These are phyloP conservation scores for Yponomeuta evonymella DNA, from an alignment of 2,888 invertebrate species.

Conservation along the genomic window DNA sequence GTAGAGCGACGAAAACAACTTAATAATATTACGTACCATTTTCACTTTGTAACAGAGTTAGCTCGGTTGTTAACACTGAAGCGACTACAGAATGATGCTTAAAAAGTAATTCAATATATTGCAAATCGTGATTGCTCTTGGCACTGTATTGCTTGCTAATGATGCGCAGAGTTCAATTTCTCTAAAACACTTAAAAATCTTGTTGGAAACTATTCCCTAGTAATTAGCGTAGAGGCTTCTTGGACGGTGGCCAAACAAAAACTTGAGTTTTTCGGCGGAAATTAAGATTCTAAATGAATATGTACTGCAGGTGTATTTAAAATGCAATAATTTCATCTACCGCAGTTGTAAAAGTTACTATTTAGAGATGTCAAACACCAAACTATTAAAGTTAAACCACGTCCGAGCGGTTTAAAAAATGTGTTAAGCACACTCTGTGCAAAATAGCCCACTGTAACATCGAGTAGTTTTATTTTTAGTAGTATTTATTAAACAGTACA, in stretches of 20 bases:
- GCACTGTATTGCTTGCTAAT: background rate
- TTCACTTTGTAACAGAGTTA: too few relatives aligned
- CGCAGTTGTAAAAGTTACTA: background rate
- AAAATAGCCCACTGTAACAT: too few relatives aligned
- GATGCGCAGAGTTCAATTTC: background rate
- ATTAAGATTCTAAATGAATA: background rate
- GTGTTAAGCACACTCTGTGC: too few relatives aligned
- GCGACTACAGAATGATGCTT: too few relatives aligned
- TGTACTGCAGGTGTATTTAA: background rate
- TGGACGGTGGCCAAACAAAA: conserved; percentile 40
- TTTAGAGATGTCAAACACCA: background rate
- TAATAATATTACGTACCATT: too few relatives aligned
- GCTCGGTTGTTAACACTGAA: too few relatives aligned
- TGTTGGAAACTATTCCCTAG: conserved; percentile 12
- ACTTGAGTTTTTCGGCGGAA: background rate
- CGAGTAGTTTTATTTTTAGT: too few relatives aligned
- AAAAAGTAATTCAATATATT: background rate
- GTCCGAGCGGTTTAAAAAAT: too few relatives aligned
- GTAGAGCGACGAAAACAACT: too few relatives aligned
- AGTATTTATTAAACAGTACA: too few relatives aligned
- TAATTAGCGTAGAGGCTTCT: conserved; percentile 49
- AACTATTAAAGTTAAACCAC: background rate
- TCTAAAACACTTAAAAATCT: background rate
- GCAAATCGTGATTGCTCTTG: background rate
- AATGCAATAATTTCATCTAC: background rate